Evolutionary conservation across 2,797 vertebrate species (phyloP).

Genomic region (Capromys pilorides): DNA sequence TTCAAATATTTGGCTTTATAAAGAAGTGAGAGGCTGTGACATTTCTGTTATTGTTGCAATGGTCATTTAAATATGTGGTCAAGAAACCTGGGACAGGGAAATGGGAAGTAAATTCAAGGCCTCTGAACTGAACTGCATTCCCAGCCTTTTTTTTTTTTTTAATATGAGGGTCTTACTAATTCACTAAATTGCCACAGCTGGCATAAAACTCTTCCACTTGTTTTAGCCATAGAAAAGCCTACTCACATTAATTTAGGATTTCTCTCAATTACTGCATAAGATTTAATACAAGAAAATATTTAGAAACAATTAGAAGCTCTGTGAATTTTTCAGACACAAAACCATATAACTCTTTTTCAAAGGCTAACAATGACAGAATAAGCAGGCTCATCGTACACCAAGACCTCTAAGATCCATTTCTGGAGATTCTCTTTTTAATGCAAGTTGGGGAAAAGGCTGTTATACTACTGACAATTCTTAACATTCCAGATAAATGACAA

Average conservation of each 20-base stretch:
- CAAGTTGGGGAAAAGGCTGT: constrained; percentile 70
- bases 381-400: background rate
- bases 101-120: background rate
- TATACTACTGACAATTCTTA: constrained; percentile 82
- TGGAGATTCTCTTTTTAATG: constrained; percentile 36
- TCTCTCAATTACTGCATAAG: background rate
- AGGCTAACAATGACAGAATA: background rate
- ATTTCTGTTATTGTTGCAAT: background rate
- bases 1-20: background rate
- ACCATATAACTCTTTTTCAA: background rate
- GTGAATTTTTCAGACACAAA: constrained; percentile 14
- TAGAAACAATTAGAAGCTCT: constrained; percentile 16
- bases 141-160: background rate
- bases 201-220: background rate
- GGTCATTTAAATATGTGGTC: background rate
- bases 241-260: background rate
- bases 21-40: background rate
- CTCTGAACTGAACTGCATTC: background rate
- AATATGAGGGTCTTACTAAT: background rate
- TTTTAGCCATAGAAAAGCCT: background rate
- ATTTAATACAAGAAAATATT: background rate
- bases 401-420: constrained; percentile 18
- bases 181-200: background rate
- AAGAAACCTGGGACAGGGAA: background rate
- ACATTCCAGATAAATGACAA: constrained; percentile 86